These are phyloP conservation scores for Leuciscus idus DNA, from an alignment of 2,113 vertebrate genomes.

Conservation along the genomic window DNA sequence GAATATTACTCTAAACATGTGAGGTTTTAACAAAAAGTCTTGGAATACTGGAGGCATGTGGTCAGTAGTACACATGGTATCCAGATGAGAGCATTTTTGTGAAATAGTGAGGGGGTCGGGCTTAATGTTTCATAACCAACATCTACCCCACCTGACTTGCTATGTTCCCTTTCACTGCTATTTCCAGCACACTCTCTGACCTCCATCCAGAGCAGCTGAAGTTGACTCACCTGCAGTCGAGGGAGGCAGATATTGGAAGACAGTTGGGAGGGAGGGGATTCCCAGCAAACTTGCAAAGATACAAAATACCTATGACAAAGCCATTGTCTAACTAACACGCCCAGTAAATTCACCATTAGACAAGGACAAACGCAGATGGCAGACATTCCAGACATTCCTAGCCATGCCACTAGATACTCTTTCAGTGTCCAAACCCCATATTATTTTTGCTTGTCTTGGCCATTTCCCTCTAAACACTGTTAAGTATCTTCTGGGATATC, in stretches of 20 bases:
- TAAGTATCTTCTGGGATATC: slow-evolving; percentile 58
- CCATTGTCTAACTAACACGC: slow-evolving; percentile 49
- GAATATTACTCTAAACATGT: not conserved
- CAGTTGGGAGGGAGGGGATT: slow-evolving; percentile 55
- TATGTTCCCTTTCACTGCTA: slow-evolving; percentile 20
- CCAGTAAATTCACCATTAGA: slow-evolving; percentile 62
- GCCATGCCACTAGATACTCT: slow-evolving; percentile 46
- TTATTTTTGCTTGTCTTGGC: slow-evolving; percentile 57
- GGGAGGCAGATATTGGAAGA: slow-evolving; percentile 29
- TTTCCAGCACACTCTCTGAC: slow-evolving; percentile 25
- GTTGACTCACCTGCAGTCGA: slow-evolving; percentile 22
- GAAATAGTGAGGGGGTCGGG: not conserved
- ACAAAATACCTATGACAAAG: slow-evolving; percentile 54
- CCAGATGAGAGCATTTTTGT: slow-evolving; percentile 29
- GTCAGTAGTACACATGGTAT: slow-evolving; percentile 2
- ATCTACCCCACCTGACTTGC: slow-evolving; percentile 5
- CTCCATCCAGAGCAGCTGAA: not conserved
- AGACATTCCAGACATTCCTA: slow-evolving; percentile 75
- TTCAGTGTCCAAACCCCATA: slow-evolving; percentile 50
- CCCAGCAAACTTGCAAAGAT: slow-evolving; percentile 55
- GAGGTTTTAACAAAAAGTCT: not conserved
- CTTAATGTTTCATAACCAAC: slow-evolving; percentile 29
- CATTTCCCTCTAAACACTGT: slow-evolving; percentile 40
- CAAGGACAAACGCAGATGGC: slow-evolving; percentile 62
- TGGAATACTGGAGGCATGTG: not conserved